Evolutionary conservation across 2,797 vertebrate species (phyloP), one percentile per base, ranked within the genome.

Genomic region (Gobionotothen gibberifrons): DNA sequence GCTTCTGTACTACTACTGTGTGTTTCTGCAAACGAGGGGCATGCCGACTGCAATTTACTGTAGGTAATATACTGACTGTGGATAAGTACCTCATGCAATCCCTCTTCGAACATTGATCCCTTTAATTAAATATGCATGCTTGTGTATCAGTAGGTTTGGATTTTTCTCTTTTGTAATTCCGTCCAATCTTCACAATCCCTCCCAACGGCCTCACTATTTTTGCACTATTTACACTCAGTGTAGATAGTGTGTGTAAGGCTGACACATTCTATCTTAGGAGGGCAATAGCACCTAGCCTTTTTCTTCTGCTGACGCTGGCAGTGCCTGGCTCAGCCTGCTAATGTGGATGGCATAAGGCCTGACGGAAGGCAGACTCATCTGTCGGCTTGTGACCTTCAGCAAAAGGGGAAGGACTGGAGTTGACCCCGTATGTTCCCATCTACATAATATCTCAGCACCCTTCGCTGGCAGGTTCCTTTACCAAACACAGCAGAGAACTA

Each of bases 261-360:
- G 80, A 76, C 69, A 49, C 57, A 49, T 61, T 32, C 65, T 67
- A 55, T 89, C 90, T 87, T 82, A 26, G 76, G 84, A 87, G 85
- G 78, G 76, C 80, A 84, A 83, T 40, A 82, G 68, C 76, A 72
- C 75, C 55, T 36, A 46, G 63, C 56, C 46, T 79, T 82, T 79
- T 62, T 81, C 65, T 76, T 82, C 69, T 78, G 81, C 82, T 87
- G 83, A 89, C 72, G 60, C 76, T 32, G 55, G 74, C 72, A 44
- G 47, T 46, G 68, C 69, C 26, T 42, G 55, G 72, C 81, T 75
- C 64, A 47, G 63, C 56, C 53, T 82, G 75, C 66, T 84, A 76
- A 83, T 90, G 83, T 76, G 70, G 61, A 62, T 11, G 64, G 49
- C 79, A 58, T 39, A n/a, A 66, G 66, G 76, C 59, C 51, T 40